These are phyloP conservation scores for Andrena bucephala DNA, from an alignment of 2,888 invertebrate species.

Conservation along the genomic window DNA sequence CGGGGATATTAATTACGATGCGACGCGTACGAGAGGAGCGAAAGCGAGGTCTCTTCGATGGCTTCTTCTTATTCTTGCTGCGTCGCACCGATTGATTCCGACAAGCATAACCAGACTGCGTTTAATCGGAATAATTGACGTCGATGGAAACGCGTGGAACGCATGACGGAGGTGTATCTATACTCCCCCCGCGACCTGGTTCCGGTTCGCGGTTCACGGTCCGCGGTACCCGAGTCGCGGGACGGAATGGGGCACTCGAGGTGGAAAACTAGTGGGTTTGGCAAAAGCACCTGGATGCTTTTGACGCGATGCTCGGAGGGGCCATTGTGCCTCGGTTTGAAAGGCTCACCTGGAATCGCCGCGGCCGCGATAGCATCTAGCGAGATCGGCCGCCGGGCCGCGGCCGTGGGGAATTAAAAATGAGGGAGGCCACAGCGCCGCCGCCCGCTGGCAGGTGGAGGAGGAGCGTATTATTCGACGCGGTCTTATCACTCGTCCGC, in stretches of 20 bases:
- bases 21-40: conserved; percentile 69
- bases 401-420: conserved; percentile 71
- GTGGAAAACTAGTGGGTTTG: conserved; percentile 16
- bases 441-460: conserved; percentile 77
- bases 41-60: conserved; percentile 72
- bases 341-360: conserved; percentile 64
- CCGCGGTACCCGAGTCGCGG: not conserved
- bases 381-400: conserved; percentile 65
- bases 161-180: conserved; percentile 8
- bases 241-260: not conserved
- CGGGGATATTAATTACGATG: conserved; percentile 80
- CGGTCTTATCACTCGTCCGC: conserved; percentile 76
- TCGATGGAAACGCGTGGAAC: conserved; percentile 45
- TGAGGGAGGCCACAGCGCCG: conserved; percentile 54
- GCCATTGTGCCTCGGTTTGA: conserved; percentile 65
- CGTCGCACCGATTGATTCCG: conserved; percentile 67
- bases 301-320: conserved; percentile 48
- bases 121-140: conserved; percentile 70
- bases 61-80: conserved; percentile 65
- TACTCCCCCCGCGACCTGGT: not conserved
- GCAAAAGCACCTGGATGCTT: conserved; percentile 64
- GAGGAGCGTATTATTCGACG: conserved; percentile 78
- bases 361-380: conserved; percentile 69
- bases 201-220: not conserved
- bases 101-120: conserved; percentile 66